phyloP scores from a whole-genome alignment of 2,113 vertebrate genomes.

The Tringa solitaria region DNA sequence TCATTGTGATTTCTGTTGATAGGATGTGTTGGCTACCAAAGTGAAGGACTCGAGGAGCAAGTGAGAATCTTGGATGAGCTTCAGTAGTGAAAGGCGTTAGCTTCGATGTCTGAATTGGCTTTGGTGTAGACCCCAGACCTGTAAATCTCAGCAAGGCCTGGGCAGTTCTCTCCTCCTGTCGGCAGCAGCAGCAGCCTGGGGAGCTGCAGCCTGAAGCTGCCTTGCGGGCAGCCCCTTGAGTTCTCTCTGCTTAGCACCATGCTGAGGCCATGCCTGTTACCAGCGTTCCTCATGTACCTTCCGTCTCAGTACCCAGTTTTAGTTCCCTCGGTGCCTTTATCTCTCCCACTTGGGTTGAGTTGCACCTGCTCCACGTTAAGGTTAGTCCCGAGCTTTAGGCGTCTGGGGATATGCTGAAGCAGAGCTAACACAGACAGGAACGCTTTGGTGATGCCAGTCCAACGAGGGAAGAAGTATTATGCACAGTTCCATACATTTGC shows the following conservation, averaged over 20 bases:
- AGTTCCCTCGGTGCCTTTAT: neutral
- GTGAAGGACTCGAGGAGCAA: neutral
- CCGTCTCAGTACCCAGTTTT: neutral
- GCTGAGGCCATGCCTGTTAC: neutral
- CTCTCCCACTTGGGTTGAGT: neutral
- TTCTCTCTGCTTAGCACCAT: neutral
- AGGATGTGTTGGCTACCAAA: neutral
- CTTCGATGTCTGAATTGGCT: neutral
- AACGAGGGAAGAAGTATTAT: neutral
- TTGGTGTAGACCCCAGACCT: neutral
- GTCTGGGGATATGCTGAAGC: neutral
- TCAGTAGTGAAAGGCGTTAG: neutral
- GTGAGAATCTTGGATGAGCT: neutral
- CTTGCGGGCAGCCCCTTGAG: neutral
- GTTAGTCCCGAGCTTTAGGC: neutral
- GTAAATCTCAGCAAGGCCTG: neutral
- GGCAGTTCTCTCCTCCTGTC: neutral
- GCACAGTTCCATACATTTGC: neutral
- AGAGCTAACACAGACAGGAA: neutral
- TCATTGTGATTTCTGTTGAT: neutral
- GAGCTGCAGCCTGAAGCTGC: neutral
- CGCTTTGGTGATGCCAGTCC: neutral
- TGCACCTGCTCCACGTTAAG: accelerated
- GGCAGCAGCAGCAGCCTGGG: neutral
- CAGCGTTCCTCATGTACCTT: accelerated